phyloP scores from a whole-genome alignment of 2,888 invertebrate species.

The Chromoteleia sp. region DNA sequence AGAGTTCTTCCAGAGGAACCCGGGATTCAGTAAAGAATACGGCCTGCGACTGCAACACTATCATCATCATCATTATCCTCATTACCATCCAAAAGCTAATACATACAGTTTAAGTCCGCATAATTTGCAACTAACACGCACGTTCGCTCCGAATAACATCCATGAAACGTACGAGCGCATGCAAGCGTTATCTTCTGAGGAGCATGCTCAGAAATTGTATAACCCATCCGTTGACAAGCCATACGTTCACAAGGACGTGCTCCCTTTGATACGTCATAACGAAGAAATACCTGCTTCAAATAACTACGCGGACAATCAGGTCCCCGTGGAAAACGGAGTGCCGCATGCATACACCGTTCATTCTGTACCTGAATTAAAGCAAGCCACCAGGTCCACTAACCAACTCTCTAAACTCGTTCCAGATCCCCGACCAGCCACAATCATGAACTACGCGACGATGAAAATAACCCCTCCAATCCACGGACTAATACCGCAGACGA shows the following conservation, averaged over 20 bases:
- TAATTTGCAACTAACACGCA: constrained; percentile 70
- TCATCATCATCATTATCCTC: constrained; percentile 70
- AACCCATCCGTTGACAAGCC: constrained; percentile 55
- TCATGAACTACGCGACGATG: constrained; percentile 77
- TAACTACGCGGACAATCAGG: constrained; percentile 54
- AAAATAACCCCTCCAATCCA: constrained; percentile 76
- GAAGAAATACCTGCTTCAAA: constrained; percentile 52
- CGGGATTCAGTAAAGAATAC: constrained; percentile 74
- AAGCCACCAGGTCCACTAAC: constrained; percentile 76
- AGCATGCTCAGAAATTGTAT: constrained; percentile 61
- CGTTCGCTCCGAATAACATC: constrained; percentile 68
- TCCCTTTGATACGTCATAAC: constrained; percentile 46
- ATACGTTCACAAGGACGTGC: constrained; percentile 42
- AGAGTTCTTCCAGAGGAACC: constrained; percentile 79
- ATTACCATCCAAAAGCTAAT: constrained; percentile 71
- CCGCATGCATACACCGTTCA: constrained; percentile 69
- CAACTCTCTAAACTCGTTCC: constrained; percentile 82
- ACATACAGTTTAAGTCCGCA: constrained; percentile 51
- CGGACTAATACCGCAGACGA: constrained; percentile 71
- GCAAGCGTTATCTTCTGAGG: constrained; percentile 71
- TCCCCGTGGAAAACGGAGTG: constrained; percentile 35
- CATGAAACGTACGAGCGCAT: constrained; percentile 76
- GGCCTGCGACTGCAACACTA: constrained; percentile 73
- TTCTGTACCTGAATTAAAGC: constrained; percentile 73
- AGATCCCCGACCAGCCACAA: constrained; percentile 79